Conservation (phyloP, 2,888 invertebrate genomes). For the Calameuta filiformis region DNA sequence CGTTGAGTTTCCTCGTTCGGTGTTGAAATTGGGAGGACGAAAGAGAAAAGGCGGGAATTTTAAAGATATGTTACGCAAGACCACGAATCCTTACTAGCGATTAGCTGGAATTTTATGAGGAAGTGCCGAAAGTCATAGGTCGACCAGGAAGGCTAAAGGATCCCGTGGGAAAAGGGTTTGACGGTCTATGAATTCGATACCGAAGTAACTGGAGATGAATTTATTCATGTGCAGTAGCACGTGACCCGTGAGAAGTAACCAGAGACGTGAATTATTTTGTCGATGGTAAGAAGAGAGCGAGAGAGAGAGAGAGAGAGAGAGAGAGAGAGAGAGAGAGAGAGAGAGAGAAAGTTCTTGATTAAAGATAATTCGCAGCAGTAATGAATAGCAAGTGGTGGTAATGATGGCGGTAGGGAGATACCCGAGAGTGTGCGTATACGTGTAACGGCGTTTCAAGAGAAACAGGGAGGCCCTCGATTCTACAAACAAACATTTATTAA, state of each 20-base stretch:
- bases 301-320: too few relatives aligned
- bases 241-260: background rate
- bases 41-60: background rate
- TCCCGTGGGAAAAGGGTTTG: background rate
- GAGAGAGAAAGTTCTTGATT: background rate
- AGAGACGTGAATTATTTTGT: background rate
- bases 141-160: background rate
- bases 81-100: background rate
- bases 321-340: background rate
- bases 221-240: background rate
- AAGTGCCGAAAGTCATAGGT: background rate
- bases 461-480: background rate
- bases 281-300: background rate
- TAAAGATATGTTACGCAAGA: background rate
- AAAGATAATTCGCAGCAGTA: background rate
- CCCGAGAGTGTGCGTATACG: background rate
- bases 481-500: constrained; percentile 20
- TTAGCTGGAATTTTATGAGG: background rate
- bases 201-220: background rate
- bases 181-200: background rate
- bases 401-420: background rate
- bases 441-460: background rate
- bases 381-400: background rate
- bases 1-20: background rate
- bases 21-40: background rate